These are phyloP conservation scores for Oasisia sp. DNA, from an alignment of 2,888 invertebrate species.

Conservation along the genomic window DNA sequence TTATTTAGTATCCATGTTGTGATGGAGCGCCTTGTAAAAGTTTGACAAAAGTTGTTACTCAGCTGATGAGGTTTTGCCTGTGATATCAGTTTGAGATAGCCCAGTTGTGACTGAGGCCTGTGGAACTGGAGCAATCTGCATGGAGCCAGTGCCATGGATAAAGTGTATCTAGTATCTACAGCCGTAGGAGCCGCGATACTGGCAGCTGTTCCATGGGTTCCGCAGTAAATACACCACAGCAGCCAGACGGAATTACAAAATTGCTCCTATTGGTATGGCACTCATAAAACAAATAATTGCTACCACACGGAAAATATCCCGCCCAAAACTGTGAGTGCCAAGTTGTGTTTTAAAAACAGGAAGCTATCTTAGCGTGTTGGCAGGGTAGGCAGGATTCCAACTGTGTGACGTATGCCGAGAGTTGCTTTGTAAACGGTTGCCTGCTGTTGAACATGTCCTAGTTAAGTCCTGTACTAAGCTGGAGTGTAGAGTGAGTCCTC, in stretches of 20 bases:
- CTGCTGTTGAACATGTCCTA: neutral
- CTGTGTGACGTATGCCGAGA: neutral
- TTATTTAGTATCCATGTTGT: too few species aligned
- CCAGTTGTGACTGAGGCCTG: neutral
- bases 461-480: neutral
- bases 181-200: neutral
- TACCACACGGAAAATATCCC: neutral
- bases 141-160: neutral
- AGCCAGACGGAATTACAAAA: neutral
- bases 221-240: neutral
- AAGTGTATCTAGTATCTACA: neutral
- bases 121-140: neutral
- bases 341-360: neutral
- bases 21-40: neutral
- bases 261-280: neutral
- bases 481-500: neutral
- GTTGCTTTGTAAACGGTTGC: neutral
- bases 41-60: neutral
- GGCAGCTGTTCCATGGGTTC: neutral
- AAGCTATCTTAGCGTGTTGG: neutral
- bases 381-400: neutral
- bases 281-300: conserved; percentile 1
- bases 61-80: neutral
- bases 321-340: neutral
- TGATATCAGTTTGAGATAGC: neutral